These are phyloP conservation scores for Mesochorus sp. DNA, from an alignment of 2,888 invertebrate genomes.

Conservation along the genomic window DNA sequence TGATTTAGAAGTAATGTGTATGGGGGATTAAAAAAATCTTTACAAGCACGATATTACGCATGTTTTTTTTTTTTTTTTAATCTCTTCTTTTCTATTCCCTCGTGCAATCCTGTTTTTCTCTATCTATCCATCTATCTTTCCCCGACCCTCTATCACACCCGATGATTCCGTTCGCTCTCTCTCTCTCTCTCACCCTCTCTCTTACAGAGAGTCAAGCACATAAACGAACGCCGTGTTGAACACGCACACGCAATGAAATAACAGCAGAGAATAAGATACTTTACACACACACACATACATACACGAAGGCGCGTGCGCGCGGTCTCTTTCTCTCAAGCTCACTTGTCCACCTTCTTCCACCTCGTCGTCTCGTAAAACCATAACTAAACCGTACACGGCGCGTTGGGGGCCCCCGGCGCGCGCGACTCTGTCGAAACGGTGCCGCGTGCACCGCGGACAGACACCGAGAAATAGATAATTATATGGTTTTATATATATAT, in stretches of 20 bases:
- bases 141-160: not conserved
- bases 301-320: conserved; percentile 19
- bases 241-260: not conserved
- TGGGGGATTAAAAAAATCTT: not conserved
- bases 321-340: conserved; percentile 30
- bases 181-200: too few species aligned
- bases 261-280: conserved; percentile 9
- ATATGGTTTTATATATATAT: conserved; percentile 3
- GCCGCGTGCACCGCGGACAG: conserved; percentile 58
- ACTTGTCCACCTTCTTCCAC: conserved; percentile 59
- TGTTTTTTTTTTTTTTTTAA: too few species aligned
- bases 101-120: not conserved
- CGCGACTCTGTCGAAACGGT: conserved; percentile 57
- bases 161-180: too few species aligned
- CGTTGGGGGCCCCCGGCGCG: conserved; percentile 39
- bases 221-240: not conserved
- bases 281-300: not conserved
- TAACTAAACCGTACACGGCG: conserved; percentile 57
- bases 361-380: conserved; percentile 61
- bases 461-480: conserved; percentile 19
- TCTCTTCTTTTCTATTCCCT: too few species aligned
- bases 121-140: too few species aligned
- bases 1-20: not conserved
- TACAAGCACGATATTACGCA: too few species aligned
- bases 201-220: not conserved